Conservation (phyloP, 2,797 vertebrate genomes). For the Sarcophilus harrisii region DNA sequence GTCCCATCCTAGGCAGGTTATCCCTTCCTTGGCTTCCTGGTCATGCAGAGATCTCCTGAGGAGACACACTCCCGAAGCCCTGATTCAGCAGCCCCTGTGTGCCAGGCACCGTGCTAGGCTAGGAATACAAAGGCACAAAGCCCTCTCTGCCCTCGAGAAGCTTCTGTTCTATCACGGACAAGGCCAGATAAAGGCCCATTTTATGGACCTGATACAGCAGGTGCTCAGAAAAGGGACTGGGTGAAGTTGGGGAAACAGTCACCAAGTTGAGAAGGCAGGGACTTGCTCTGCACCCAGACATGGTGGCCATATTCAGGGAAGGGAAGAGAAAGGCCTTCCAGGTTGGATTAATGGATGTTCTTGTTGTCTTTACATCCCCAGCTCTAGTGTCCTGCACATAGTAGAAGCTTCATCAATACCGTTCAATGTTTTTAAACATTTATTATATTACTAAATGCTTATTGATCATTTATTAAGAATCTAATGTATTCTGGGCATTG, state of each 20-base stretch:
- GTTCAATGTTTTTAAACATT: background rate
- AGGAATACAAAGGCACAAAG: background rate
- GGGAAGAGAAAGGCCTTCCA: background rate
- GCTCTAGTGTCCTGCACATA: too few relatives aligned
- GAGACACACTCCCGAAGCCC: background rate
- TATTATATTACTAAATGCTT: background rate
- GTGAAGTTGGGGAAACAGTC: background rate
- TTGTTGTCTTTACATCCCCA: background rate
- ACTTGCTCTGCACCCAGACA: too few relatives aligned
- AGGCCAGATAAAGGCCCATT: background rate
- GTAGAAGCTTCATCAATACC: background rate
- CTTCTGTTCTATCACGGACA: background rate
- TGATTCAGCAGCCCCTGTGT: too few relatives aligned
- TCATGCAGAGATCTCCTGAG: background rate
- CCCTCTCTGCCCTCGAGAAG: background rate
- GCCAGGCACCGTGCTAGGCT: background rate
- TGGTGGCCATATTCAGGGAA: background rate
- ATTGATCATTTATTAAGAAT: background rate
- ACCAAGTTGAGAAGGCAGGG: background rate
- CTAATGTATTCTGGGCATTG: background rate
- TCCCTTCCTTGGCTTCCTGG: background rate
- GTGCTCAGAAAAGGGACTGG: background rate
- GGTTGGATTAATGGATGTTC: background rate
- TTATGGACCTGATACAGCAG: background rate
- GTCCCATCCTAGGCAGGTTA: background rate